Percentiles rank a stretch among this genome's conserved stretches.
Conservation (phyloP, 1,140 invertebrate genomes). For the Gonatopus flavifemur region DNA sequence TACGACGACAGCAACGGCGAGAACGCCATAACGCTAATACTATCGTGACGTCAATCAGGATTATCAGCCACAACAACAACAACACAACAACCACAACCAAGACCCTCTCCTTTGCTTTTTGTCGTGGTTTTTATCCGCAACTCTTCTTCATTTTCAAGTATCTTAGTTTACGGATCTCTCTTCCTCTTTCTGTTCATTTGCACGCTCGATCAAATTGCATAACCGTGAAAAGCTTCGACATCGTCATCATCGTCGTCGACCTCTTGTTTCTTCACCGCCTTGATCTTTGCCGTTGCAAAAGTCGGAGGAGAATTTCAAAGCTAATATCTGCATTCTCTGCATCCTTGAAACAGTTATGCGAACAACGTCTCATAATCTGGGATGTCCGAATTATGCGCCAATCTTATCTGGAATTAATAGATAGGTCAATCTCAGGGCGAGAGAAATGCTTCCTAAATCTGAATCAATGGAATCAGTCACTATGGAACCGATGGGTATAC, state of each 20-base stretch:
- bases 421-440: too few relatives aligned
- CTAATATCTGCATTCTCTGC: conserved; percentile 38
- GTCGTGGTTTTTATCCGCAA: too few relatives aligned
- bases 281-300: conserved; percentile 33
- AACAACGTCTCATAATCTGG: too few relatives aligned
- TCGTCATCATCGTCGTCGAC: conserved; percentile 6
- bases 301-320: conserved; percentile 28
- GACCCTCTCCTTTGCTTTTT: too few relatives aligned
- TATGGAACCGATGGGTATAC: too few relatives aligned
- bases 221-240: conserved; percentile 22
- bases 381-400: too few relatives aligned
- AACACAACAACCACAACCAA: conserved; percentile 28
- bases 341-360: too few relatives aligned
- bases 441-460: too few relatives aligned
- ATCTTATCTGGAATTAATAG: too few relatives aligned
- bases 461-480: too few relatives aligned
- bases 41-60: conserved; percentile 47
- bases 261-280: conserved; percentile 24
- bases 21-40: conserved; percentile 41
- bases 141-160: too few relatives aligned
- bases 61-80: conserved; percentile 35
- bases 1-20: conserved; percentile 31
- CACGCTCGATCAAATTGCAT: conserved; percentile 14
- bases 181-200: background rate
- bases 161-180: too few relatives aligned